Conservation (phyloP, 2,797 vertebrate species). For the Coregonus ussuriensis region DNA sequence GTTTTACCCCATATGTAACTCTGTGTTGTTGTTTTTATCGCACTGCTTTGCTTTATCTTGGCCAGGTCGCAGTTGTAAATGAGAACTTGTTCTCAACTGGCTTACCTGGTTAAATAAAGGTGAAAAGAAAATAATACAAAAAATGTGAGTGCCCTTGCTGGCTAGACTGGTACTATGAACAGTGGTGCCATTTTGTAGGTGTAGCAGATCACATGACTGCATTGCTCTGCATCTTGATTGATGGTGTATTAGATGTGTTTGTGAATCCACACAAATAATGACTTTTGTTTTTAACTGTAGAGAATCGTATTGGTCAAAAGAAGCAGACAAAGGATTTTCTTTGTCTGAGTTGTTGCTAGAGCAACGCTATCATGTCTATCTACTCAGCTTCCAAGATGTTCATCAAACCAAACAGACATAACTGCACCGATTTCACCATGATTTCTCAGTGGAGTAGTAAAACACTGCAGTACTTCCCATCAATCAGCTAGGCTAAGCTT, state of each 20-base stretch:
- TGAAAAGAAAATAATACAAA: no score
- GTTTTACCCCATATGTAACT: no score
- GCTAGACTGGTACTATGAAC: background rate
- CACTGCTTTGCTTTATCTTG: no score
- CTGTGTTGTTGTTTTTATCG: no score
- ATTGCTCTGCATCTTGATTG: background rate
- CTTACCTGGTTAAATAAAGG: no score
- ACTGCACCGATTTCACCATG: background rate
- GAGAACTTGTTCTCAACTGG: no score
- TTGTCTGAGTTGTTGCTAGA: background rate
- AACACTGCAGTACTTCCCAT: background rate
- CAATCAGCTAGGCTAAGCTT: background rate
- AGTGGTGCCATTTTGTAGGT: background rate
- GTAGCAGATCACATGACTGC: background rate
- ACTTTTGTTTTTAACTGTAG: no score
- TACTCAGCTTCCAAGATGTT: background rate
- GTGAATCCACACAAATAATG: background rate
- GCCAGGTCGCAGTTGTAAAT: no score
- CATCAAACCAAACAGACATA: background rate
- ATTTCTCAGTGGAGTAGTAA: background rate
- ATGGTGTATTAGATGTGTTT: background rate
- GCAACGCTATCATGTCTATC: background rate
- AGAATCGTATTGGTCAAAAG: background rate
- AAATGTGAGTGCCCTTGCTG: background rate
- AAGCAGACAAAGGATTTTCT: background rate